phyloP scores from a whole-genome alignment of 2,888 invertebrate genomes.

The Hecatera dysodea region DNA sequence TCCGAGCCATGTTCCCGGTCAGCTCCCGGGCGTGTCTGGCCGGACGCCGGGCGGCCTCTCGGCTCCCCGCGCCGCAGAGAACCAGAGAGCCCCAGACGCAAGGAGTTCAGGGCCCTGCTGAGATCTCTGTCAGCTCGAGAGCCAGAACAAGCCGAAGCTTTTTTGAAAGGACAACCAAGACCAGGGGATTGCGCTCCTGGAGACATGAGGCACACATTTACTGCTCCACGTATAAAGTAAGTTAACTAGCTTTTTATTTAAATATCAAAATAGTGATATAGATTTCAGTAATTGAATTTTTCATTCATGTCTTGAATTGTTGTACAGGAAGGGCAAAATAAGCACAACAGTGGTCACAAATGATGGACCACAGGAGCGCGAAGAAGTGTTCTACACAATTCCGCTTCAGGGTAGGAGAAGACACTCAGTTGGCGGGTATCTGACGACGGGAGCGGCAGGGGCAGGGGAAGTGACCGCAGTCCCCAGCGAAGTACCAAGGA shows the following conservation, averaged over 20 bases:
- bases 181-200: conserved; percentile 92
- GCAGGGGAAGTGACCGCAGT: conserved; percentile 86
- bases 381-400: conserved; percentile 92
- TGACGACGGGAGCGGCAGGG: conserved; percentile 85
- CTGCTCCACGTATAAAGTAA: conserved; percentile 87
- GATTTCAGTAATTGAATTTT: not conserved
- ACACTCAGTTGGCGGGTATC: conserved; percentile 93
- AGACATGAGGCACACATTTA: conserved; percentile 87
- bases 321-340: conserved; percentile 85
- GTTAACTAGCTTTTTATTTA: conserved; percentile 35
- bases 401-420: conserved; percentile 89
- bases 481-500: conserved; percentile 90
- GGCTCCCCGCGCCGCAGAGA: conserved; percentile 83
- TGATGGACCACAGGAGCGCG: conserved; percentile 87
- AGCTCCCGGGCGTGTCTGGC: conserved; percentile 92
- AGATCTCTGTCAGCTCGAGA: conserved; percentile 92
- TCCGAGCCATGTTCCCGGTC: conserved; percentile 92
- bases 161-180: conserved; percentile 93
- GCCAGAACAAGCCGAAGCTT: conserved; percentile 92
- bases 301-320: not conserved
- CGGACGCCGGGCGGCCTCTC: conserved; percentile 80
- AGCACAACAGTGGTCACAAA: conserved; percentile 81
- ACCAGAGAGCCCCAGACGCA: conserved; percentile 85
- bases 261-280: not conserved
- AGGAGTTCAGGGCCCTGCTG: conserved; percentile 91